Base-by-base conservation (phyloP, 2,888 invertebrate genomes). In the Pyrochroa serraticornis region DNA sequence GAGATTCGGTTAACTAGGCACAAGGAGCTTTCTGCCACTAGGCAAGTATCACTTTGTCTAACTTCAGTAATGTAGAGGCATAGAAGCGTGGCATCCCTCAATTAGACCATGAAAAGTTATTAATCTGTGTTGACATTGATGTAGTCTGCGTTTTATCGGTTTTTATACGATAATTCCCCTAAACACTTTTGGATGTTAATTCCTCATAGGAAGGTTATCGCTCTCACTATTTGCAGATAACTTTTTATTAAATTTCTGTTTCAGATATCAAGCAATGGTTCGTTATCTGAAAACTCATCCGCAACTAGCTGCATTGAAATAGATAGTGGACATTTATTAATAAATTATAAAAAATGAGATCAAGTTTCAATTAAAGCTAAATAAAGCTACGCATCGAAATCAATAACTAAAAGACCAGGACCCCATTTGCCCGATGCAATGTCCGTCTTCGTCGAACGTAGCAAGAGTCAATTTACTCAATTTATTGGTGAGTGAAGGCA, bases 401-500 rank as follows among this genome's bases (percentile, higher is more conserved):
- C 79, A 83, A 77, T 84, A 84, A 72, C 83, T 84, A 79, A 90
- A 88, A 32, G 88, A 87, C 87, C 89, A 87, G 60, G 93, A 93
- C 34, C 94, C 93, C 81, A 92, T 92, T 73, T 93, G 92, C 33
- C 92, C 92, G 61, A 94, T 88, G 72, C 93, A 88, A 71, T 89
- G 88, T 39, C 93, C 94, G 73, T 93, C 87, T 48, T 94, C 94
- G 73, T 95, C 94, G 77, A 94, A 94, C 1, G 94, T 94, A 36
- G 94, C 93, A 56, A 95, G 82, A 33, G 93, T 93, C 38, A 95
- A 84, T 67, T 91, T 87, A 60, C 91, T 91, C 60, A 95, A 82
- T 79, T 94, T 95, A 80, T 93, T 95, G 67, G 91, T 90, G 1
- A 94, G 80, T 7, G 89, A 84, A 8, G 87, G 82, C 58, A 85